Evolutionary conservation across 2,113 vertebrate species (phyloP).

Genomic region (Tenebrosternarchus preto): DNA sequence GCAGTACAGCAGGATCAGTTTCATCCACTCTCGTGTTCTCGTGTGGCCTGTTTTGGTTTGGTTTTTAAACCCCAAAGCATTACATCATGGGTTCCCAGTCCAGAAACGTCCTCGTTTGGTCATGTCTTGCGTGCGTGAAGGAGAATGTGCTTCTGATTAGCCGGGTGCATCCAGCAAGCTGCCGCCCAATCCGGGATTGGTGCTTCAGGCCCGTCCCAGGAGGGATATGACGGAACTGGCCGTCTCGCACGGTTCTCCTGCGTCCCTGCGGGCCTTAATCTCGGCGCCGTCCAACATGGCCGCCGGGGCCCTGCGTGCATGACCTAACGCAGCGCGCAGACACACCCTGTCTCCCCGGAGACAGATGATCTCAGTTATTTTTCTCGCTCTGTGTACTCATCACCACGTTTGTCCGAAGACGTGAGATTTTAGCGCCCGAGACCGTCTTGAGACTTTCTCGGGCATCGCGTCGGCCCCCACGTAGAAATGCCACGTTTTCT

Average conservation of each 20-base stretch:
- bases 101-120: constrained; percentile 20
- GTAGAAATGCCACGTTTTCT: no score
- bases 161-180: constrained; percentile 55
- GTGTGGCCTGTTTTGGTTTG: constrained; percentile 4
- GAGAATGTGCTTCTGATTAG: constrained; percentile 64
- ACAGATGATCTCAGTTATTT: constrained; percentile 61
- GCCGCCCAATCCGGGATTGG: constrained; percentile 55
- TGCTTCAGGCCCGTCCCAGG: constrained; percentile 54
- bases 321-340: constrained; percentile 59
- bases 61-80: not conserved
- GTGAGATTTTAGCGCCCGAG: no score
- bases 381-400: no score
- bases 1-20: not conserved
- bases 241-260: constrained; percentile 42
- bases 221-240: constrained; percentile 56
- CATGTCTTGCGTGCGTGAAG: not conserved
- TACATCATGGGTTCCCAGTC: not conserved
- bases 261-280: constrained; percentile 4
- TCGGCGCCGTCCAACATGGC: constrained; percentile 60
- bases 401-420: no score
- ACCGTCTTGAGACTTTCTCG: no score
- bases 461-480: no score
- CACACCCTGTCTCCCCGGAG: constrained; percentile 53
- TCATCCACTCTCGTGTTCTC: not conserved
- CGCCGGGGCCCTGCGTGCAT: constrained; percentile 48